These are phyloP conservation scores for Thera britannica DNA, from an alignment of 2,888 invertebrate genomes.

Conservation along the genomic window DNA sequence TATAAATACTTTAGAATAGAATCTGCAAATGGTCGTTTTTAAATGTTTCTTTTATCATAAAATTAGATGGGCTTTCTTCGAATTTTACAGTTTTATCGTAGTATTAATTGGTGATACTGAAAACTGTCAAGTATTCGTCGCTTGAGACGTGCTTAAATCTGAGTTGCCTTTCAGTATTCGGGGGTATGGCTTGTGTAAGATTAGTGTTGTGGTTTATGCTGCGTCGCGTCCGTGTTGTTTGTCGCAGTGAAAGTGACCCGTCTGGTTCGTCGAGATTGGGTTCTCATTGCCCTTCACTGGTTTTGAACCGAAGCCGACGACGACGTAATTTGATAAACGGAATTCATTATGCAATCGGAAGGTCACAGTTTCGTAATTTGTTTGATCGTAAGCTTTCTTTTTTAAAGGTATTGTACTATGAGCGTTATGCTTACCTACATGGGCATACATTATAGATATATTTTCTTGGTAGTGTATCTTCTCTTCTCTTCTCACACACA, in stretches of 20 bases:
- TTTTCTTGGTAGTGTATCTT: too few species aligned
- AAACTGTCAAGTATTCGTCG: too few species aligned
- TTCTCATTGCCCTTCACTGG: constrained; percentile 43
- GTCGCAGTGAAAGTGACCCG: constrained; percentile 41
- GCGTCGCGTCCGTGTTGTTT: constrained; percentile 9
- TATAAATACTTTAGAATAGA: constrained; percentile 6
- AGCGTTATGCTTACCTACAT: not conserved
- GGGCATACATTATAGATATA: too few species aligned
- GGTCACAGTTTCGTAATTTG: constrained; percentile 44
- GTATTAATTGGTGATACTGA: constrained; percentile 13
- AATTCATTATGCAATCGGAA: constrained; percentile 44
- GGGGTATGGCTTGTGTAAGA: constrained; percentile 7
- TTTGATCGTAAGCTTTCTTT: constrained; percentile 42
- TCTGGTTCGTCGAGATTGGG: constrained; percentile 35
- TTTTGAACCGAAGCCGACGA: constrained; percentile 39
- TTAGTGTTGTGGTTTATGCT: constrained; percentile 37
- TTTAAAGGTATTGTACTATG: constrained; percentile 28
- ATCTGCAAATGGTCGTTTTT: not conserved
- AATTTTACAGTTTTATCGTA: constrained; percentile 2
- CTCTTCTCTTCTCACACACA: too few species aligned
- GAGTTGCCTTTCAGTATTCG: too few species aligned
- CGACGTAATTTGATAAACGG: constrained; percentile 43
- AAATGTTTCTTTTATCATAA: constrained; percentile 11
- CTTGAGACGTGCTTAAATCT: too few species aligned
- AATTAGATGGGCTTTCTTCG: constrained; percentile 2